Base-by-base conservation (phyloP, 2,797 vertebrate genomes). In the Acanthornis magna region DNA sequence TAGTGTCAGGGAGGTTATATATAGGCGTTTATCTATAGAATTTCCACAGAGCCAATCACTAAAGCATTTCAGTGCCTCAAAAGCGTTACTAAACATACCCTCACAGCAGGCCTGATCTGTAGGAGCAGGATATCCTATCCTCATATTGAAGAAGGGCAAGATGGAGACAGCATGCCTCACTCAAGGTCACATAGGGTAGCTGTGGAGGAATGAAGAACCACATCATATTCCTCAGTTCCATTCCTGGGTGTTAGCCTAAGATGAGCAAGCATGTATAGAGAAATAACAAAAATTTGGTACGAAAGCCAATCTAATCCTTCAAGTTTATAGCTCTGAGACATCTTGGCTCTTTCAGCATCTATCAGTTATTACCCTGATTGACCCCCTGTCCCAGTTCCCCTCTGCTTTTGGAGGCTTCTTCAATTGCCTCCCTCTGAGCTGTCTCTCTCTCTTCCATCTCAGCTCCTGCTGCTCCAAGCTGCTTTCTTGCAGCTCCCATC, bases 1-100 rank as follows among this genome's bases (percentile, higher is more conserved):
- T 54, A 54, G 53, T 67, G 62, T 74, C 74, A 93, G 38, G 43
- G 40, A 82, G 54, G 42, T 94, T 93, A 91, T 94, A 96, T 87
- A 93, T 82, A 90, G 71, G 85, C 26, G 8, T 67, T 94, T 66
- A 91, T 86, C 88, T 93, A 89, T 18, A 91, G 80, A 93, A 86
- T 73, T 94, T 93, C 80, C 65, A 85, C 60, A 48, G 58, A 32
- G 53, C 53, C 60, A 60, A 79, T 61, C 45, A 34, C 62, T 38
- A 68, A 89, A 92, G 88, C 83, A 94, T 72, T 82, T 94, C 72
- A 88, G 48, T 8, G 5, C 89, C 66, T 86, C 54, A 32, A 6
- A 70, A 88, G 60, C 1, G 0, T 85, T 91, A 74, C 88, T 88
- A 58, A 93, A 80, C 86, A 73, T 47, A 79, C 68, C 71, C 58